A percentile compares a stretch with the other conserved stretches of the same genome.
Evolutionary conservation across 2,113 vertebrate genomes (phyloP).

Genomic region (Hipposideros armiger): DNA sequence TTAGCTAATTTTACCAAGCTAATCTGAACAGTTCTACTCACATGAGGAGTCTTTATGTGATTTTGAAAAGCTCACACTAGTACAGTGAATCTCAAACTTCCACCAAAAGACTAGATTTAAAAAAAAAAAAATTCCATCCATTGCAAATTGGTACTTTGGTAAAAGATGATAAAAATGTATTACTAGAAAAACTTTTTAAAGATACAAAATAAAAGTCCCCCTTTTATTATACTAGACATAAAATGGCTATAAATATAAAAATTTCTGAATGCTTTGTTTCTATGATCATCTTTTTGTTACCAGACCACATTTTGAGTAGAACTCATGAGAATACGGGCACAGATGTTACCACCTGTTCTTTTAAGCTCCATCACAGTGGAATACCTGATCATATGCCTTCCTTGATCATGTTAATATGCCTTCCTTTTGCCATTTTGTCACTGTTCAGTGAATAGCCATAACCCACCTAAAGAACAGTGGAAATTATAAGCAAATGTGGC

Average conservation of each 20-base stretch:
- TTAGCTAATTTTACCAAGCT: background rate
- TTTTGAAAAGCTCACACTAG: background rate
- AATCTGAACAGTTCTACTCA: background rate
- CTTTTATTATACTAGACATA: background rate
- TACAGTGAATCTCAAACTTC: background rate
- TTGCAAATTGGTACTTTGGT: background rate
- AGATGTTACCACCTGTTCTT: background rate
- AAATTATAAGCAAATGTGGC: background rate
- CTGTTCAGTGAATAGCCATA: background rate
- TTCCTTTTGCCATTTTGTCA: background rate
- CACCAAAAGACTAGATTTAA: background rate
- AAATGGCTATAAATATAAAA: background rate
- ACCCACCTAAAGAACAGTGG: background rate
- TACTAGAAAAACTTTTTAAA: background rate
- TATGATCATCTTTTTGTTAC: background rate
- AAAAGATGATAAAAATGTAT: slow-evolving; percentile 28
- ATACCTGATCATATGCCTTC: background rate
- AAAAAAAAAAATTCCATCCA: background rate
- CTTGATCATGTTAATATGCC: background rate
- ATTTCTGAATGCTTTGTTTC: background rate
- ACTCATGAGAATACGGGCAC: background rate
- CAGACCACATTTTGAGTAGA: background rate
- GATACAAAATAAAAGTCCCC: background rate
- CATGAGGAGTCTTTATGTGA: background rate
- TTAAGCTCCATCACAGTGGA: background rate